These are phyloP conservation scores for Acanthococcus lagerstroemiae DNA, from an alignment of 2,888 invertebrate genomes.

Conservation along the genomic window DNA sequence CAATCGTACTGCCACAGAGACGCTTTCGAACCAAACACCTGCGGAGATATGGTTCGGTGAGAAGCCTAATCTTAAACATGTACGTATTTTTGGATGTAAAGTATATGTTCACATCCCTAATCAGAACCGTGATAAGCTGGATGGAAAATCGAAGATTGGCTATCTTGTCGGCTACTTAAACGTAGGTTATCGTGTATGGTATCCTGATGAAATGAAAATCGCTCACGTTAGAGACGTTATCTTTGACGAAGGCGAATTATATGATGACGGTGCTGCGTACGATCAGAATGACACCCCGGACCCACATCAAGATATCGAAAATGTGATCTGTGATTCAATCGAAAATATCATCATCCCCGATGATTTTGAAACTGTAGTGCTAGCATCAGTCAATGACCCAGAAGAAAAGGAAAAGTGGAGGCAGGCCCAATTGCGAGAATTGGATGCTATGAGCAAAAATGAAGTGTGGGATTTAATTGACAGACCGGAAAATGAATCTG, in stretches of 20 bases:
- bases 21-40: conserved; percentile 36
- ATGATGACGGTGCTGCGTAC: not conserved
- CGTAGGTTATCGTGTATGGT: too few relatives aligned
- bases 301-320: not conserved
- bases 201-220: too few relatives aligned
- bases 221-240: too few relatives aligned
- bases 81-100: conserved; percentile 38
- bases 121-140: too few relatives aligned
- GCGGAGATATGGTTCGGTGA: conserved; percentile 25
- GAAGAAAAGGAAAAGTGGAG: not conserved
- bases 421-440: not conserved
- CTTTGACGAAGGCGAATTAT: too few relatives aligned
- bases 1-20: conserved; percentile 29
- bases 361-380: too few relatives aligned
- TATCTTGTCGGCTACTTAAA: too few relatives aligned
- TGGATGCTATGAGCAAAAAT: not conserved
- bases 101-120: conserved; percentile 38
- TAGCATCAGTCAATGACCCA: conserved; percentile 3
- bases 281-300: not conserved
- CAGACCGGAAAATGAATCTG: too few relatives aligned
- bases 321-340: not conserved
- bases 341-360: too few relatives aligned
- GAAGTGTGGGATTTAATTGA: too few relatives aligned
- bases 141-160: too few relatives aligned
- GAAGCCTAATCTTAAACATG: conserved; percentile 29